Percentiles rank a stretch among this genome's conserved stretches.
Conservation (phyloP, 2,113 vertebrate genomes). For the Sander lucioperca region DNA sequence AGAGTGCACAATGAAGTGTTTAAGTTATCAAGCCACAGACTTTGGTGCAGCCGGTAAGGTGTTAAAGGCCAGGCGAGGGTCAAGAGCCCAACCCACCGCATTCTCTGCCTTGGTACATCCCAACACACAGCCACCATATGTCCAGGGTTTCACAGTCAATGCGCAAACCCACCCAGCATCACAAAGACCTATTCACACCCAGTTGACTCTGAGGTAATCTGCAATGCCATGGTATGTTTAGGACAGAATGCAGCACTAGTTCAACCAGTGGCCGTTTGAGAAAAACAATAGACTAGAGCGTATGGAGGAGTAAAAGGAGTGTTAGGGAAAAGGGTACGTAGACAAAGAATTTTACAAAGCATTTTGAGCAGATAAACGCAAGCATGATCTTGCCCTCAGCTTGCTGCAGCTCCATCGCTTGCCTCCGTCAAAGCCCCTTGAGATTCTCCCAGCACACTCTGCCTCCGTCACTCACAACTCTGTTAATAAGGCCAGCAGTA, state of each 20-base stretch:
- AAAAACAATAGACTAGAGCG: slow-evolving; percentile 49
- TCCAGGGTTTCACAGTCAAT: slow-evolving; percentile 78
- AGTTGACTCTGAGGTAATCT: slow-evolving; percentile 75
- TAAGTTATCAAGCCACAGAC: slow-evolving; percentile 82
- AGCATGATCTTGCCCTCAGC: slow-evolving; percentile 70
- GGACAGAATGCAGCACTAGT: slow-evolving; percentile 77
- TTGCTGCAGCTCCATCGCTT: slow-evolving; percentile 59
- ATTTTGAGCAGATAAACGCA: slow-evolving; percentile 59
- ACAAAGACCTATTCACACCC: slow-evolving; percentile 83
- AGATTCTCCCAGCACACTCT: slow-evolving; percentile 70
- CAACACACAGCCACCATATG: slow-evolving; percentile 85
- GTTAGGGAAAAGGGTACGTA: slow-evolving; percentile 8
- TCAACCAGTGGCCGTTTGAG: slow-evolving; percentile 57
- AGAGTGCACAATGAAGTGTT: slow-evolving; percentile 81
- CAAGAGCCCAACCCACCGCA: slow-evolving; percentile 79
- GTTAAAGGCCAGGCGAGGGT: slow-evolving; percentile 79
- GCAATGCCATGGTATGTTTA: slow-evolving; percentile 77
- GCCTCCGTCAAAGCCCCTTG: slow-evolving; percentile 74
- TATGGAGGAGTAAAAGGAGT: slow-evolving; percentile 44
- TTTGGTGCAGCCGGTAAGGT: slow-evolving; percentile 64
- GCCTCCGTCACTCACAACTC: slow-evolving; percentile 79
- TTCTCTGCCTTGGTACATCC: slow-evolving; percentile 74
- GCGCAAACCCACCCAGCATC: slow-evolving; percentile 73
- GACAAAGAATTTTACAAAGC: slow-evolving; percentile 70
- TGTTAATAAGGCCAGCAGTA: slow-evolving; percentile 84